These are phyloP conservation scores for Machaerirhynchus nigripectus DNA, from an alignment of 2,113 vertebrate genomes.

Conservation along the genomic window DNA sequence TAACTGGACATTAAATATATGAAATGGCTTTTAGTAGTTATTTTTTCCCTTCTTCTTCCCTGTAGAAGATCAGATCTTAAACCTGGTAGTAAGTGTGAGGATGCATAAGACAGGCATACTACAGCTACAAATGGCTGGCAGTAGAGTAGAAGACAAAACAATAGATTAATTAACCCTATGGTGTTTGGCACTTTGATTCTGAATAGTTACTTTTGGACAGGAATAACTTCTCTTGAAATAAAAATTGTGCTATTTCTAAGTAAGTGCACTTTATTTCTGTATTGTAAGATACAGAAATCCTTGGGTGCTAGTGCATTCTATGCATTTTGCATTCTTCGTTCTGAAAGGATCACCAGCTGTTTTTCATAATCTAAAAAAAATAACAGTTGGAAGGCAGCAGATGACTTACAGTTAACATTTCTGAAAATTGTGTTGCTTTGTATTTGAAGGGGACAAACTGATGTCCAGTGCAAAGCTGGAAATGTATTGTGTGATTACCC, in stretches of 20 bases:
- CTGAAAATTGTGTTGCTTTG: neutral
- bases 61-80: neutral
- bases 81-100: neutral
- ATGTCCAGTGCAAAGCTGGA: neutral
- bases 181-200: neutral
- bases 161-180: neutral
- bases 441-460: neutral
- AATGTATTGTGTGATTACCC: neutral
- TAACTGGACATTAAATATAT: neutral
- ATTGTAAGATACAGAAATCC: neutral
- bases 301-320: neutral
- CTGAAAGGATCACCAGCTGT: neutral
- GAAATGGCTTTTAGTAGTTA: neutral
- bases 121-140: neutral
- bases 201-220: neutral
- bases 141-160: neutral
- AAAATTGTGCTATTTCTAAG: neutral
- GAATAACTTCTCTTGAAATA: neutral
- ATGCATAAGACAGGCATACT: neutral
- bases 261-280: neutral
- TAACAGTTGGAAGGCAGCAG: neutral
- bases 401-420: neutral
- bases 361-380: neutral
- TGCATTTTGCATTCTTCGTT: neutral
- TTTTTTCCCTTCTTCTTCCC: too few relatives aligned